Evolutionary conservation across 2,888 invertebrate genomes (phyloP), one percentile per base, ranked within the genome.

Genomic region (Perithous albicinctus): DNA sequence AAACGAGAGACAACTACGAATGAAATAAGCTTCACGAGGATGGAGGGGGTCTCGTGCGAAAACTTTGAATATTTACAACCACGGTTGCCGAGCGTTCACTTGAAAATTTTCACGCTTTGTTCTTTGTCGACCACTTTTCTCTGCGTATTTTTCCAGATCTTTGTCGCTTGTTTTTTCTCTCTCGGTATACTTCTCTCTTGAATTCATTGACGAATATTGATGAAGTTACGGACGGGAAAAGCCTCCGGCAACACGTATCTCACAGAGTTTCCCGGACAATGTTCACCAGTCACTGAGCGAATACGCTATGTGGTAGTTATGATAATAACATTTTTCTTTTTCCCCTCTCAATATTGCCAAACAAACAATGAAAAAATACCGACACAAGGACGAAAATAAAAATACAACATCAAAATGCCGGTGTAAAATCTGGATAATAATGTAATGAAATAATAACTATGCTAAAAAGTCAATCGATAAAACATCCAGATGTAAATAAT

Each of bases 21-120:
- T 63, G 38, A 64, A 72, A 66, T 56, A 74, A 74, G 26, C 74
- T 61, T 48, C 15, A 23, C 67, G 69, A 64, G 69, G 41, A 59
- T 18, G 43, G 7, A 7, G 1, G 18, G 29, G 8, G n/a, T 69
- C 43, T 29, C 48, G 46, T 64, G 64, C 72, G 84, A 87, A 87
- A 89, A 88, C 87, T 89, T 88, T 88, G 89, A 88, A 88, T 89
- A 89, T 89, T 89, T 88, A 88, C 89, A 85, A 81, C 82, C 86
- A 85, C 82, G 81, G 72, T 48, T 54, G 20, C 32, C 63, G 80
- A 75, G 51, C 43, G 59, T 64, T 35, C 72, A 61, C 48, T 78
- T 64, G 70, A 77, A 69, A 69, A 63, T 78, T 69, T 35, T 63
- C 51, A 41, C 51, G 20, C 48, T 74, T 74, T 32, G 64, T 72